A percentile compares a stretch with the other conserved stretches of the same genome.
phyloP scores from a whole-genome alignment of 2,113 vertebrate species.

The Cariama cristata region DNA sequence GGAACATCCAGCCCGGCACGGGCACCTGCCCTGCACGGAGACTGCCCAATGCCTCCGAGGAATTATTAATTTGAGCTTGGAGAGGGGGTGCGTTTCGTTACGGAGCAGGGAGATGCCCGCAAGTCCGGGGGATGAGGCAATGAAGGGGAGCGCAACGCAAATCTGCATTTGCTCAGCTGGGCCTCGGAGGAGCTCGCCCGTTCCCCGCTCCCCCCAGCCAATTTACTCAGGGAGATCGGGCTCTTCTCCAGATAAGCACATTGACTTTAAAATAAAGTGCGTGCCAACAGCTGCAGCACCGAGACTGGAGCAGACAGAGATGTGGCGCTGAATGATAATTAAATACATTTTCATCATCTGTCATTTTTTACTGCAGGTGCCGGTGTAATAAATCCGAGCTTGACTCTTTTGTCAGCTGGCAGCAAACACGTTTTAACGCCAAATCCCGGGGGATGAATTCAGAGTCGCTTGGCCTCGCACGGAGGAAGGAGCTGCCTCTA shows the following conservation, averaged over 20 bases:
- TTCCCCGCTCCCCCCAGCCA: conserved; percentile 76
- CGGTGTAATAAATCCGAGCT: conserved; percentile 66
- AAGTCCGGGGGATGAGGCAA: conserved; percentile 19
- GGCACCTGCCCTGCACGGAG: neutral
- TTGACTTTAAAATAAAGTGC: conserved; percentile 79
- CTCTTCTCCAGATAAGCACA: conserved; percentile 83
- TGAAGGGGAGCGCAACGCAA: conserved; percentile 67
- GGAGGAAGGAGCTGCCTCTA: conserved; percentile 45
- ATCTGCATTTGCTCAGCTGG: conserved; percentile 79
- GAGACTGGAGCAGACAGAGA: conserved; percentile 82
- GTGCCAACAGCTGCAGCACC: conserved; percentile 80
- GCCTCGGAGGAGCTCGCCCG: conserved; percentile 66
- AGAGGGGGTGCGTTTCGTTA: neutral
- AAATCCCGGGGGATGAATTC: conserved; percentile 66
- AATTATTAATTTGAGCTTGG: neutral
- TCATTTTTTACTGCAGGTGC: conserved; percentile 78
- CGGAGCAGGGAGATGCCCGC: neutral
- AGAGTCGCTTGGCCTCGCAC: conserved; percentile 65
- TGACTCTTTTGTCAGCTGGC: conserved; percentile 66
- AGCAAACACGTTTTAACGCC: conserved; percentile 53
- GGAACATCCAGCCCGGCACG: fast-evolving
- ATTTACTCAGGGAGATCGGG: conserved; percentile 74
- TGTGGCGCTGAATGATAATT: conserved; percentile 90
- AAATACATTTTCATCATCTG: conserved; percentile 82
- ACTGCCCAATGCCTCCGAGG: fast-evolving